Percentiles rank a stretch among this genome's conserved stretches.
Evolutionary conservation across 37 sponge, comb jelly and placozoan genomes (phyloP).

Genomic region (Haliclona indistincta): DNA sequence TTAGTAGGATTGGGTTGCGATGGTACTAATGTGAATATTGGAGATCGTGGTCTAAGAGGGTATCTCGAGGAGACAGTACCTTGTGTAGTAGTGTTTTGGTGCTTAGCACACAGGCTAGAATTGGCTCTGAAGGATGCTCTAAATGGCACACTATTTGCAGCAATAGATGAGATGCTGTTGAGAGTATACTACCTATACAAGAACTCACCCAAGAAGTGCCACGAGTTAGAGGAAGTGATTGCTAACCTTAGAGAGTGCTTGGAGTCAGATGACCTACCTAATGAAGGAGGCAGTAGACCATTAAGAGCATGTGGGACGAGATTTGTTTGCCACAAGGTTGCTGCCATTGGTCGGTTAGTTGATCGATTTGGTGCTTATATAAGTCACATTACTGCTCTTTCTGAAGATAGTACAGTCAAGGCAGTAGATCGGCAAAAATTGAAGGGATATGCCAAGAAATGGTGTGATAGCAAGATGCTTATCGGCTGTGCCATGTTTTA

Average conservation of each 20-base stretch:
- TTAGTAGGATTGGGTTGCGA: slow-evolving; percentile 46
- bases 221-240: slow-evolving; percentile 47
- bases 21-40: slow-evolving; percentile 57
- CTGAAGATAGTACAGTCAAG: slow-evolving; percentile 30
- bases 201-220: slow-evolving; percentile 54
- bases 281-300: slow-evolving; percentile 44
- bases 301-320: slow-evolving; percentile 35
- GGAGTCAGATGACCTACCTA: slow-evolving; percentile 40
- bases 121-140: slow-evolving; percentile 54
- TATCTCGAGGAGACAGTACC: slow-evolving; percentile 23
- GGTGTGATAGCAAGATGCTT: slow-evolving; percentile 36
- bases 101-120: slow-evolving; percentile 51
- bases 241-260: slow-evolving; percentile 27
- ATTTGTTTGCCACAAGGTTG: slow-evolving; percentile 49
- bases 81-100: slow-evolving; percentile 53
- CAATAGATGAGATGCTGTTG: slow-evolving; percentile 64
- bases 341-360: slow-evolving; percentile 47
- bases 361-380: slow-evolving; percentile 66
- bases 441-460: slow-evolving; percentile 41
- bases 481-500: slow-evolving; percentile 56
- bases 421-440: slow-evolving; percentile 24
- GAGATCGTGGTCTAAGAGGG: slow-evolving; percentile 21
- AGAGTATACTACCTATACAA: slow-evolving; percentile 44
- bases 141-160: slow-evolving; percentile 17
- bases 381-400: slow-evolving; percentile 23